A percentile compares a stretch with the other conserved stretches of the same genome.
Evolutionary conservation across 2,113 vertebrate species (phyloP).

Genomic region (Poeciliopsis occidentalis): DNA sequence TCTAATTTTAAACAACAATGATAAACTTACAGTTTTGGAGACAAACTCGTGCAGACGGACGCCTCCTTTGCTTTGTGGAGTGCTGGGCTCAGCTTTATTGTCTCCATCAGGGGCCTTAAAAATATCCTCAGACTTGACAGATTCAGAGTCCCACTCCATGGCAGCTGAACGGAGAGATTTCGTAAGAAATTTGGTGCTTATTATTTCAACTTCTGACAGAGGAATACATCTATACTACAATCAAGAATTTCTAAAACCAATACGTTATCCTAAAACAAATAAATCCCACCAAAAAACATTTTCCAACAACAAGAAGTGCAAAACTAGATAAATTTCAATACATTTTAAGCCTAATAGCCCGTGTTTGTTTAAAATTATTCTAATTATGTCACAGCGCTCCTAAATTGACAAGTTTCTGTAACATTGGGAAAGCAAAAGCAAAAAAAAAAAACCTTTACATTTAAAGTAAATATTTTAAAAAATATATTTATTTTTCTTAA

Average conservation of each 20-base stretch:
- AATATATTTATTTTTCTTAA: too few relatives aligned
- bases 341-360: not conserved
- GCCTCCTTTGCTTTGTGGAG: constrained; percentile 83
- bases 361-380: not conserved
- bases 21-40: constrained; percentile 88
- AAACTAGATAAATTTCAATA: not conserved
- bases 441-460: not conserved
- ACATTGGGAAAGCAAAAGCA: too few relatives aligned
- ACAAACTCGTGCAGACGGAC: constrained; percentile 92
- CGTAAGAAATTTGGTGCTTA: not conserved
- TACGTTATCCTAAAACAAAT: not conserved
- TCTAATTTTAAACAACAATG: not conserved
- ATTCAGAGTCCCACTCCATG: constrained; percentile 88
- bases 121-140: constrained; percentile 75
- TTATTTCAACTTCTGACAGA: too few relatives aligned
- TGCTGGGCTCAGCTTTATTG: constrained; percentile 70
- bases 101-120: constrained; percentile 79
- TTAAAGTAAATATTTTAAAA: too few relatives aligned
- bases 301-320: not conserved
- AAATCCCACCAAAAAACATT: too few relatives aligned
- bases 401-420: too few relatives aligned
- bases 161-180: constrained; percentile 74
- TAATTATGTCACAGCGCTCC: too few relatives aligned
- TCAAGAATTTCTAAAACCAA: not conserved
- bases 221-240: not conserved